A percentile compares a stretch with the other conserved stretches of the same genome.
These are phyloP conservation scores for Hyppa rectilinea DNA, from an alignment of 2,888 invertebrate species.

Conservation along the genomic window DNA sequence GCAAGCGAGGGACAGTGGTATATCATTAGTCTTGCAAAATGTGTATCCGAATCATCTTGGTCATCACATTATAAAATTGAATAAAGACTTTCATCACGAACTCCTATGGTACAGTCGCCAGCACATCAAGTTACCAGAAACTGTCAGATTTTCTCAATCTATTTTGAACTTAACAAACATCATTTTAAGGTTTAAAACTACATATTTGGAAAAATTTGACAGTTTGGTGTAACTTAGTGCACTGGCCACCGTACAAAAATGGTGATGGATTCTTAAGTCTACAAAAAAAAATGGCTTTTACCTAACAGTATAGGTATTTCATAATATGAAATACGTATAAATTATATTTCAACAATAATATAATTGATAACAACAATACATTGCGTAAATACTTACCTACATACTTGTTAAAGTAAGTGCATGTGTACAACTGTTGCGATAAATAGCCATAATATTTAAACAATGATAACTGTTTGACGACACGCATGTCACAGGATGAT, in stretches of 20 bases:
- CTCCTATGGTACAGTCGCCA: too few relatives aligned
- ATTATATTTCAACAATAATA: not conserved
- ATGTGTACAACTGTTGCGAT: not conserved
- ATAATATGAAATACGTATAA: not conserved
- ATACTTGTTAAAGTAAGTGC: slow-evolving; percentile 6
- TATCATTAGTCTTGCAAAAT: not conserved
- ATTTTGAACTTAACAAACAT: too few relatives aligned
- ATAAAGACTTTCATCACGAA: not conserved
- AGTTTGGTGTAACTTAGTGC: too few relatives aligned
- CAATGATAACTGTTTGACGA: slow-evolving; percentile 16
- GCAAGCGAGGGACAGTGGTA: too few relatives aligned
- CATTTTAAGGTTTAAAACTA: too few relatives aligned
- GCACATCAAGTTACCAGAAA: too few relatives aligned
- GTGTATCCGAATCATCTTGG: not conserved
- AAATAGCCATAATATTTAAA: slow-evolving; percentile 19
- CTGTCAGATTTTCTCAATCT: too few relatives aligned
- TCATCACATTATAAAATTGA: not conserved
- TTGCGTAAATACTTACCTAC: slow-evolving; percentile 18
- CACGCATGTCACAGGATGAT: slow-evolving; percentile 5
- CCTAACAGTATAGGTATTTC: not conserved
- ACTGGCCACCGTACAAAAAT: too few relatives aligned
- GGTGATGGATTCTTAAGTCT: not conserved
- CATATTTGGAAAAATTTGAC: too few relatives aligned
- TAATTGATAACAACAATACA: slow-evolving; percentile 12
- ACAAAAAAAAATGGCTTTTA: not conserved